These are phyloP conservation scores for Prunella himalayana DNA, from an alignment of 2,113 vertebrate species.

Conservation along the genomic window DNA sequence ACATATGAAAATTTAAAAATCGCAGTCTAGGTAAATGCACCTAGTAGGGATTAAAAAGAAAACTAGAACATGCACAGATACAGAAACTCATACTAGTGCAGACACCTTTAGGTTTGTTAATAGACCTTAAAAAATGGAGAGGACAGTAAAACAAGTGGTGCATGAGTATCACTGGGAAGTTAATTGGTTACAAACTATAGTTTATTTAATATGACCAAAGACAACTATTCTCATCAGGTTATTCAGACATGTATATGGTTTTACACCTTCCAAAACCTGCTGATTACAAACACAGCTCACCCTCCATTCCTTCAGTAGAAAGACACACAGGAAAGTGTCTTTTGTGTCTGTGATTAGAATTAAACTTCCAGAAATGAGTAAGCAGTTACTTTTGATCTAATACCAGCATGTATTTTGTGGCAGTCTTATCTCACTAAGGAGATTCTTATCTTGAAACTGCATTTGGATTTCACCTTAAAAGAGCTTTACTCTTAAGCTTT, in stretches of 20 bases:
- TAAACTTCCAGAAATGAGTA: constrained; percentile 34
- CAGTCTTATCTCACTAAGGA: constrained; percentile 9
- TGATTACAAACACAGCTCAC: constrained; percentile 5
- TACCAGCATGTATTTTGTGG: background rate
- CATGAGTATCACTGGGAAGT: background rate
- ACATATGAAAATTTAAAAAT: background rate
- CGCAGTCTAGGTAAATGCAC: background rate
- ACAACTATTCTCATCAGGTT: background rate
- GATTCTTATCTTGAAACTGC: background rate
- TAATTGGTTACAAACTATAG: background rate
- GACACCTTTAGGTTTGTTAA: background rate
- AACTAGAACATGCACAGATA: background rate
- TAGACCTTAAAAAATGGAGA: background rate
- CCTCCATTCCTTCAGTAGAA: background rate
- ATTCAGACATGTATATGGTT: background rate
- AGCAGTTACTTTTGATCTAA: constrained; percentile 37
- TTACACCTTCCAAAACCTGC: background rate
- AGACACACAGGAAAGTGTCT: background rate
- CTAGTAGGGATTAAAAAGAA: background rate
- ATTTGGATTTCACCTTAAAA: constrained; percentile 4
- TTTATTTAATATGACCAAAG: background rate
- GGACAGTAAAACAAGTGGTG: background rate
- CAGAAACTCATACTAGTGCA: background rate
- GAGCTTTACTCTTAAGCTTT: background rate
- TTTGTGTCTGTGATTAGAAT: background rate